A percentile compares a stretch with the other conserved stretches of the same genome.
phyloP scores from a whole-genome alignment of 35 echinoderm and acorn worm species.

The Amphiura filiformis region DNA sequence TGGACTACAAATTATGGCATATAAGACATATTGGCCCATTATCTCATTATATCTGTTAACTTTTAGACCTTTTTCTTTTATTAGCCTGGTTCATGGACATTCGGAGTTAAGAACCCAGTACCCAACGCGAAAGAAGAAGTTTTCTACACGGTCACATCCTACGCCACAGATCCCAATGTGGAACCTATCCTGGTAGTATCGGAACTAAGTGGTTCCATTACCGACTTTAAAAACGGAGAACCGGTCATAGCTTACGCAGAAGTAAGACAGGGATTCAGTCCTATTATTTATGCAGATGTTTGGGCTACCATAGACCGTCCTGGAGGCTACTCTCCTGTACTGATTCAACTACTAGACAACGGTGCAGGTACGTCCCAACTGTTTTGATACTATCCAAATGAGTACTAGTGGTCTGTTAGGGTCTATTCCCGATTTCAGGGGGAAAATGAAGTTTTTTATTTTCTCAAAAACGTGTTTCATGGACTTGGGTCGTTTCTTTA shows the following conservation, averaged over 20 bases:
- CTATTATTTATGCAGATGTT: slow-evolving; percentile 57
- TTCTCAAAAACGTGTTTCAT: too few species aligned
- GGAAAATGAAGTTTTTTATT: too few species aligned
- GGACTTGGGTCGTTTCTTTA: too few species aligned
- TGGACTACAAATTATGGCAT: neutral
- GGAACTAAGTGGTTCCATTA: slow-evolving; percentile 49
- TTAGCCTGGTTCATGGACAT: neutral
- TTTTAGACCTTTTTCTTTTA: neutral
- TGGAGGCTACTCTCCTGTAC: slow-evolving; percentile 1
- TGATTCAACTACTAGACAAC: slow-evolving; percentile 52
- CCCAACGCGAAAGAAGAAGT: neutral
- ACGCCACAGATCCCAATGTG: slow-evolving; percentile 27
- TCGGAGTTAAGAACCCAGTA: neutral
- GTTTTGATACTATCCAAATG: neutral
- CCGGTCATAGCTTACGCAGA: slow-evolving; percentile 42
- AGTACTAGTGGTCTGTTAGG: neutral
- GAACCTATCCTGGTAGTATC: slow-evolving; percentile 53
- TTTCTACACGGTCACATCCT: slow-evolving; percentile 16
- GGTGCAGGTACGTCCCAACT: slow-evolving; percentile 41
- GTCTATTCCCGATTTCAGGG: too few species aligned
- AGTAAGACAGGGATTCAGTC: slow-evolving; percentile 54
- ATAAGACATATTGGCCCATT: neutral
- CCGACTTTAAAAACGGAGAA: slow-evolving; percentile 41
- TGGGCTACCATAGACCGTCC: slow-evolving; percentile 48
- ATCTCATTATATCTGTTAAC: neutral